These are phyloP conservation scores for Menidia menidia DNA, from an alignment of 2,797 vertebrate species.

Conservation along the genomic window DNA sequence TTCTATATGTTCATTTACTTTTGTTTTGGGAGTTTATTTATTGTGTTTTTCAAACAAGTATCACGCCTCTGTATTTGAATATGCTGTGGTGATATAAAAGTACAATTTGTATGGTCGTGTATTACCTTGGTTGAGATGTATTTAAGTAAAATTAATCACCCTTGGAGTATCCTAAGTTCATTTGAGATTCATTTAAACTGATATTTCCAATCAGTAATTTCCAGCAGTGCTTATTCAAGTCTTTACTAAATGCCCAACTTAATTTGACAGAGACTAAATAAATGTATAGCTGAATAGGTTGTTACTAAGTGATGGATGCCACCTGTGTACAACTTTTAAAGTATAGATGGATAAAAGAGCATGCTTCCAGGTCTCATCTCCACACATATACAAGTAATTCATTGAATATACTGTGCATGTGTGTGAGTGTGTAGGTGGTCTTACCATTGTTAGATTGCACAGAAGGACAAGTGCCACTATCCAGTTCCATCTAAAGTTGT, in stretches of 20 bases:
- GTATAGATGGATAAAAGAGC: no score
- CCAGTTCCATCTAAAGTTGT: conserved; percentile 50
- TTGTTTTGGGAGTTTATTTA: no score
- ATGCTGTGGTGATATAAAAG: no score
- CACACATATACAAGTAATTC: no score
- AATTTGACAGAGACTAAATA: background rate
- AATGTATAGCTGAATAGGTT: background rate
- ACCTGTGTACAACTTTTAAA: no score
- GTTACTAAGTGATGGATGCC: background rate
- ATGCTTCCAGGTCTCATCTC: no score
- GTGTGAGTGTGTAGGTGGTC: conserved; percentile 20
- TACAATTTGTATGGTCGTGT: background rate
- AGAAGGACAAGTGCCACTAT: conserved; percentile 77
- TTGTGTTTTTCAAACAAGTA: background rate
- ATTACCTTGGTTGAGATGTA: background rate
- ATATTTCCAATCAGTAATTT: background rate
- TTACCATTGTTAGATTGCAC: conserved; percentile 80
- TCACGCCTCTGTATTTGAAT: background rate
- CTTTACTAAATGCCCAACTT: background rate
- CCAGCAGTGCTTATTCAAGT: background rate
- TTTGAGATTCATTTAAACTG: no score
- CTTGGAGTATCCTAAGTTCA: no score
- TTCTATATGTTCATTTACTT: no score
- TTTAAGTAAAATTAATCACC: background rate
- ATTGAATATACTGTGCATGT: no score